Evolutionary conservation across 2,888 invertebrate species (phyloP).

Genomic region (Lasioglossum villosulum): DNA sequence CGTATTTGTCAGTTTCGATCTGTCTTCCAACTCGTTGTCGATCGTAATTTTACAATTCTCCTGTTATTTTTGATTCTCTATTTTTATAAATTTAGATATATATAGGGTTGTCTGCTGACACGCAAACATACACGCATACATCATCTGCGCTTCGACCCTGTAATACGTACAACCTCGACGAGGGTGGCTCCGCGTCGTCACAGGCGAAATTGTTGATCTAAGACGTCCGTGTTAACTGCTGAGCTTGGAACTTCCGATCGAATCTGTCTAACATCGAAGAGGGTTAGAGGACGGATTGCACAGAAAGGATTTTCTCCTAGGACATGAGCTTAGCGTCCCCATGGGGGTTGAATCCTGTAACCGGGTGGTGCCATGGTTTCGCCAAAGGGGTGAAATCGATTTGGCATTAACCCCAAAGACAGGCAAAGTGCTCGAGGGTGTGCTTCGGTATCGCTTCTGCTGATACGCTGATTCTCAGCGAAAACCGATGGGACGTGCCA

Average conservation of each 20-base stretch:
- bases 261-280: constrained; percentile 10
- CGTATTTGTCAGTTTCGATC: too few relatives aligned
- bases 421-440: constrained; percentile 21
- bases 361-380: constrained; percentile 21
- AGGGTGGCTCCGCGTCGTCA: not conserved
- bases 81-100: too few relatives aligned
- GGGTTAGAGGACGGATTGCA: not conserved
- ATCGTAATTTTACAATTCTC: too few relatives aligned
- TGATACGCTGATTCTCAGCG: not conserved
- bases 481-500: not conserved
- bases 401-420: constrained; percentile 45
- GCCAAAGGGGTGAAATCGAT: constrained; percentile 50
- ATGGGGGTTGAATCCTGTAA: constrained; percentile 11
- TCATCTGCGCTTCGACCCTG: too few relatives aligned
- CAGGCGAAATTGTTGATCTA: not conserved
- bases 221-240: not conserved
- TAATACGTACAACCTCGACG: too few relatives aligned
- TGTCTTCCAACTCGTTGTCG: too few relatives aligned
- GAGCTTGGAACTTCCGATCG: constrained; percentile 3
- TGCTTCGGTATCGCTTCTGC: not conserved
- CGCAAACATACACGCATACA: too few relatives aligned
- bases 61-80: too few relatives aligned
- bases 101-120: too few relatives aligned
- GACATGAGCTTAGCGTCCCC: constrained; percentile 17
- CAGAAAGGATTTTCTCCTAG: constrained; percentile 15